A percentile compares a stretch with the other conserved stretches of the same genome.
Evolutionary conservation across 2,113 vertebrate species (phyloP).

Genomic region (Felis catus): DNA sequence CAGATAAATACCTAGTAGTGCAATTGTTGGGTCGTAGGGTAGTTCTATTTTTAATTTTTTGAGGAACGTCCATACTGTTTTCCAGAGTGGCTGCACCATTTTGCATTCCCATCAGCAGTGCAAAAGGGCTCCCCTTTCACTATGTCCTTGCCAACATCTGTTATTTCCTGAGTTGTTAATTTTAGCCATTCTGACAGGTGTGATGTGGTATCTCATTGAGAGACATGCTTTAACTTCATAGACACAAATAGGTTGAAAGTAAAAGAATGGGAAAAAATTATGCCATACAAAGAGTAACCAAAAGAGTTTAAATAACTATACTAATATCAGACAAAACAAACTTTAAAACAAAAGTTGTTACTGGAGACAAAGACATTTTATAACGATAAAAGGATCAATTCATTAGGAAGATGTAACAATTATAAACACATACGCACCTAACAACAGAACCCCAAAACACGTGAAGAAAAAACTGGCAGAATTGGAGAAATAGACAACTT

Average conservation of each 20-base stretch:
- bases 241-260: background rate
- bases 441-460: background rate
- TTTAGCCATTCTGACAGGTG: too few relatives aligned
- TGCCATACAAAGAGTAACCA: background rate
- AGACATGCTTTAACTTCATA: background rate
- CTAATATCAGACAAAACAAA: background rate
- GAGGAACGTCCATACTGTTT: too few relatives aligned
- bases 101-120: too few relatives aligned
- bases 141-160: too few relatives aligned
- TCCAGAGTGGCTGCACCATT: too few relatives aligned
- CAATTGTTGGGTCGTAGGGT: too few relatives aligned
- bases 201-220: background rate
- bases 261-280: background rate
- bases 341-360: background rate
- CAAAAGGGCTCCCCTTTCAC: too few relatives aligned
- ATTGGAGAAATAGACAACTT: background rate
- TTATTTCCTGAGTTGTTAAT: too few relatives aligned
- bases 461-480: background rate
- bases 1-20: too few relatives aligned
- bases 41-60: too few relatives aligned
- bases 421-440: background rate
- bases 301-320: background rate
- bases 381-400: background rate
- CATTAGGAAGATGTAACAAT: background rate
- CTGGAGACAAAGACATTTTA: background rate